Evolutionary conservation across 2,888 invertebrate species (phyloP), one percentile per base, ranked within the genome.

Genomic region (Entomobrya proxima): DNA sequence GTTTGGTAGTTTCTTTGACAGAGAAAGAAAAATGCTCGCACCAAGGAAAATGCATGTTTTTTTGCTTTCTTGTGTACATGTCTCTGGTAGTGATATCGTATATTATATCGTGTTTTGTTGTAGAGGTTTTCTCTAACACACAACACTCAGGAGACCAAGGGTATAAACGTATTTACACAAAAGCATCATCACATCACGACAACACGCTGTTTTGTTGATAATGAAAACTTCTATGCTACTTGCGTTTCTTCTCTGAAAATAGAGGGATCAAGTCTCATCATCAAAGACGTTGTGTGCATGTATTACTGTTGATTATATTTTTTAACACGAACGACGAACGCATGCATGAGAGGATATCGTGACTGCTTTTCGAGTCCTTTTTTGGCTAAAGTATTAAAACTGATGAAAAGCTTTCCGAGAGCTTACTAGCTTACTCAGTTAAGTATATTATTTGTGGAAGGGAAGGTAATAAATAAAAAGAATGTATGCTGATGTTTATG

Each of bases 161-260:
- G 72, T 7, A 47, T 47, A 72, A 72, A 72, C 47, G 47, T 47
- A 72, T 47, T 72, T 72, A 7, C 72, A 72, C 72, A 47, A 47
- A 72, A 72, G 67, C 67, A 72, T 40, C 69, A 69, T 69, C 44
- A 40, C 44, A 40, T 15, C 21, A 40, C 69, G 27, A 47, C 72
- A 67, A 67, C 37, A 21, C 21, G n/a, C n/a, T n/a, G n/a, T 67
- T 6, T 67, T 67, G 72, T 72, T 72, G 72, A 47, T 72, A 18
- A 40, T 35, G 72, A 72, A 72, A 72, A 47, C 72, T 15, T 11
- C 15, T 15, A 15, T 40, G 9, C 44, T 40, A n/a, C 15, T 44
- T 72, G 72, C 3, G 27, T 15, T 47, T 64, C 30, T 27, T 58
- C 32, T 18, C 3, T 15, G 47, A 21, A 52, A 3, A 18, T 2